Base-by-base conservation (phyloP, 2,797 vertebrate species). In the Thunnus albacares region DNA sequence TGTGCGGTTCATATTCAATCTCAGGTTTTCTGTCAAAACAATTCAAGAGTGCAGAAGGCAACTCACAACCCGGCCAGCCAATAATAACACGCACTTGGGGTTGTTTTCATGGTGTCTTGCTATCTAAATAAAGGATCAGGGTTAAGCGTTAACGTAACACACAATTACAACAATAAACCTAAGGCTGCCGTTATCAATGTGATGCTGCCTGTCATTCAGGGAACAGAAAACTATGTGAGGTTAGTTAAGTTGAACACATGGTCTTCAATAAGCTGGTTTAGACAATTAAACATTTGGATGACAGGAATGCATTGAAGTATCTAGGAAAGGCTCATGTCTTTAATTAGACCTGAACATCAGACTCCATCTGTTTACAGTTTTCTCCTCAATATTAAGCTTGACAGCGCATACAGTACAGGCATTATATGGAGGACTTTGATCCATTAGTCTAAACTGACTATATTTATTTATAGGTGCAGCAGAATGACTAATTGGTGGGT, bases 381-480 rank as follows among this genome's bases (percentile, higher is more conserved):
- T 26, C 2, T 0, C 57, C 33, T 55, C 5, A 15, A 26, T 55
- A 41, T 70, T 0, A 26, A 45, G 10, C 33, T 51, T 12, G 35
- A 35, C 43, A 6, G 13, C 33, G 17, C 17, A 7, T 55, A 22
- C 15, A 35, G 62, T 59, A 3, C 22, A 64, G 7, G 1, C 18
- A 24, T 33, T 1, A 2, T n/a, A 2, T n/a, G 8, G 18, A 43
- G 52, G 35, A 63, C 71, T 81, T 76, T 62, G 62, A 57, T 35
- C 74, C 1, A 0, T 30, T 5, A 17, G 5, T 45, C 38, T 51
- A 24, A 24, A 24, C 7, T 10, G 0, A n/a, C 45, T 58, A 3
- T 58, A 17, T 83, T 66, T 62, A 56, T 74, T 63, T 47, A 70
- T 41, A 64, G 41, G 22, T 55, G 52, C 53, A 71, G 20, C 17